Evolutionary conservation across 1,140 invertebrate species (phyloP).

Genomic region (Aricia agestis): DNA sequence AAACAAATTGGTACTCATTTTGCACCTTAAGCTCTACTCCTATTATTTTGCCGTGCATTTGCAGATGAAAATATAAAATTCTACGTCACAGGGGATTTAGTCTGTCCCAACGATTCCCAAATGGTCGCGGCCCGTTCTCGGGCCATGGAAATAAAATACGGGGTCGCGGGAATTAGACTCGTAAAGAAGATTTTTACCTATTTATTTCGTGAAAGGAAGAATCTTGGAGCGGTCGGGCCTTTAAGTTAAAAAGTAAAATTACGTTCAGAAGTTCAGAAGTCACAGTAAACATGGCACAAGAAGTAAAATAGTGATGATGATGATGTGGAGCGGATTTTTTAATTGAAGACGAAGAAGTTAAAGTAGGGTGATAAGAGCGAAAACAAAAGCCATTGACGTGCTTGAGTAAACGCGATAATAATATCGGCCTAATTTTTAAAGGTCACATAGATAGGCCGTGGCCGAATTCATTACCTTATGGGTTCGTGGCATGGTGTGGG

Average conservation of each 20-base stretch:
- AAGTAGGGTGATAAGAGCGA: not conserved
- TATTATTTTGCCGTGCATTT: not conserved
- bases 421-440: slow-evolving; percentile 60
- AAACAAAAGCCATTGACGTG: not conserved
- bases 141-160: slow-evolving; percentile 1
- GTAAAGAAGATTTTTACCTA: not conserved
- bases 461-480: slow-evolving; percentile 64
- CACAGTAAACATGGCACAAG: not conserved
- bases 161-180: slow-evolving; percentile 1
- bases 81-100: not conserved
- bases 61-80: slow-evolving; percentile 3
- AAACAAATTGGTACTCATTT: not conserved
- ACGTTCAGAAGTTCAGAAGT: not conserved
- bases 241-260: not conserved
- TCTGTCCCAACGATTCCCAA: slow-evolving; percentile 2
- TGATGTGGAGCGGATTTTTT: not conserved
- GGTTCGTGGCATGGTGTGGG: slow-evolving; percentile 36
- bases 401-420: slow-evolving; percentile 29
- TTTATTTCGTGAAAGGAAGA: not conserved
- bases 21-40: not conserved
- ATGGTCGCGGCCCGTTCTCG: not conserved
- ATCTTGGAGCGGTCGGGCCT: not conserved
- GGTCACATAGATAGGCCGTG: slow-evolving; percentile 55
- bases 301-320: not conserved
- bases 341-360: not conserved